Conservation (phyloP, 2,797 vertebrate species). For the Chaenodraco wilsoni region DNA sequence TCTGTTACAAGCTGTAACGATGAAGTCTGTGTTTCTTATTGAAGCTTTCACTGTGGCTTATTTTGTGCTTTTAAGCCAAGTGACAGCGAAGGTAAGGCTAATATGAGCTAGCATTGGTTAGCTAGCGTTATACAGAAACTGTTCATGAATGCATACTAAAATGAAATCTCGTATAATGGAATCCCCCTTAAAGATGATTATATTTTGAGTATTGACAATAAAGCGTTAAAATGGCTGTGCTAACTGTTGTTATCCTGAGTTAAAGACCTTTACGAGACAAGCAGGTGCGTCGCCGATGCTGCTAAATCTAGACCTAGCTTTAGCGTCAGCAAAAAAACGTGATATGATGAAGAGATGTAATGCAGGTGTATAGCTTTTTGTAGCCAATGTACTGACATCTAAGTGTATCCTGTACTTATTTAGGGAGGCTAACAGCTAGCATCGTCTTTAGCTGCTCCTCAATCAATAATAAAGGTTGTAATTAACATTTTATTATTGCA, state of each 20-base stretch:
- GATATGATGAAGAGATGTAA: neutral
- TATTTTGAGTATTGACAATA: fast-evolving
- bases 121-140: slow-evolving; percentile 23
- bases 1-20: slow-evolving; percentile 36
- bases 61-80: slow-evolving; percentile 69
- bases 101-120: slow-evolving; percentile 30
- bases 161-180: neutral
- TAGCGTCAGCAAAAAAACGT: neutral
- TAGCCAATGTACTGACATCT: neutral
- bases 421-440: neutral
- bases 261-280: too few species aligned
- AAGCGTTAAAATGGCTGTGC: too few species aligned
- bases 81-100: slow-evolving; percentile 80
- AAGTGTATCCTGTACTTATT: neutral
- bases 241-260: neutral
- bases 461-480: neutral
- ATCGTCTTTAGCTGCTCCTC: neutral
- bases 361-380: neutral
- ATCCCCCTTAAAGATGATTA: neutral
- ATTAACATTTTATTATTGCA: neutral
- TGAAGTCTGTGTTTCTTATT: slow-evolving; percentile 60
- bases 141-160: neutral
- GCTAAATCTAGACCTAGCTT: neutral
- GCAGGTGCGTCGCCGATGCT: neutral
- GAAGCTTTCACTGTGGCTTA: slow-evolving; percentile 57